These are phyloP conservation scores for Momotus momota DNA, from an alignment of 2,797 vertebrate species.

Conservation along the genomic window DNA sequence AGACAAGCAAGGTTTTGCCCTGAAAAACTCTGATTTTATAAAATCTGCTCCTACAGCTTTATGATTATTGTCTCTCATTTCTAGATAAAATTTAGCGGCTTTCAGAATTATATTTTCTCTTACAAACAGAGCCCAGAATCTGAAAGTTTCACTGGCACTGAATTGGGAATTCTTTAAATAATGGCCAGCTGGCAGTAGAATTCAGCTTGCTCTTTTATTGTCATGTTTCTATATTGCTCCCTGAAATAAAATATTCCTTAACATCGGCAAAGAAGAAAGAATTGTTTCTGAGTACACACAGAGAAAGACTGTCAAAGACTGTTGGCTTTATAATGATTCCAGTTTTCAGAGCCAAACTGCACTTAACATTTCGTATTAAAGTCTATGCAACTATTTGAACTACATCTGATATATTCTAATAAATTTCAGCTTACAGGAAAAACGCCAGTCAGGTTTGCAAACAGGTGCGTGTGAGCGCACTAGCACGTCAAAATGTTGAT, in stretches of 20 bases:
- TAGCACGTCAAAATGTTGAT: not conserved
- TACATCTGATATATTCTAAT: not conserved
- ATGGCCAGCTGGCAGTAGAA: not conserved
- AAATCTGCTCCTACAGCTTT: not conserved
- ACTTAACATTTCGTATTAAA: not conserved
- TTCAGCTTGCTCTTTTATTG: not conserved
- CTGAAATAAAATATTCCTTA: not conserved
- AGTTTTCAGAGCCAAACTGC: not conserved
- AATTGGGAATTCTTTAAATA: not conserved
- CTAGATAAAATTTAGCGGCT: not conserved
- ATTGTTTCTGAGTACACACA: not conserved
- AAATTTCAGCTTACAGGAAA: not conserved
- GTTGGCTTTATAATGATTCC: not conserved
- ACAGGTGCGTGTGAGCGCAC: not conserved
- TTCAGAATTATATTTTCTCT: not conserved
- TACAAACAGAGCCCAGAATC: not conserved
- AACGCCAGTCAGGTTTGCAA: constrained; percentile 10
- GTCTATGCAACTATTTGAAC: not conserved
- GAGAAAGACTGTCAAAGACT: not conserved
- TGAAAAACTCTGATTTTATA: not conserved
- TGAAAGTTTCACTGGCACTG: not conserved
- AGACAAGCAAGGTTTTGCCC: not conserved
- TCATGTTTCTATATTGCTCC: not conserved
- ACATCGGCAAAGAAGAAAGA: not conserved
- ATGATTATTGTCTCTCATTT: not conserved